phyloP scores from a whole-genome alignment of 1,140 invertebrate genomes.

The Pentalonia nigronervosa region DNA sequence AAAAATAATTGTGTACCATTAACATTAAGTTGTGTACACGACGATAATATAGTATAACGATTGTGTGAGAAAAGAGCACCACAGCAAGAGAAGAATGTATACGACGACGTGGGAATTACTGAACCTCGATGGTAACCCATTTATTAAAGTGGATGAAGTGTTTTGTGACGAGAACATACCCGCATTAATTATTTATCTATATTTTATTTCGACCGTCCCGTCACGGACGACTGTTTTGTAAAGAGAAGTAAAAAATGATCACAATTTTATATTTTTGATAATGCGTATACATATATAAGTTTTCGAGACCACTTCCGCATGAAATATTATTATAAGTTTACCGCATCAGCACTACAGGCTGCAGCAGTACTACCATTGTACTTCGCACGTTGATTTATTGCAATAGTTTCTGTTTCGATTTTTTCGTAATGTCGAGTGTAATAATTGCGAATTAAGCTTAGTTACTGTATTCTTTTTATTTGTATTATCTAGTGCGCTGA shows the following conservation, averaged over 20 bases:
- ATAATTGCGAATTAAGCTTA: background rate
- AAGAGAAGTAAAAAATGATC: background rate
- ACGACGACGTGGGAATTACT: background rate
- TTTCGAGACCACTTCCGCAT: background rate
- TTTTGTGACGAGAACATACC: background rate
- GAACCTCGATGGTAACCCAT: background rate
- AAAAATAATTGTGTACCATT: background rate
- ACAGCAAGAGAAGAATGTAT: background rate
- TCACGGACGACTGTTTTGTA: background rate
- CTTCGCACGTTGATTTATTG: background rate
- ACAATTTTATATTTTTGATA: background rate
- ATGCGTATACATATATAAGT: background rate
- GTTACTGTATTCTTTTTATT: background rate
- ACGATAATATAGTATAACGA: background rate
- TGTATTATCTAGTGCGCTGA: background rate
- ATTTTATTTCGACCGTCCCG: background rate
- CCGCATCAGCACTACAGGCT: background rate
- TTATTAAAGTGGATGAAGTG: conserved; percentile 35
- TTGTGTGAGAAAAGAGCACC: background rate
- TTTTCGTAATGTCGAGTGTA: background rate
- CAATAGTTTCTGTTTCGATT: background rate
- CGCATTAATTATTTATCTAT: background rate
- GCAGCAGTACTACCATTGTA: no score
- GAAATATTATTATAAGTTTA: background rate
- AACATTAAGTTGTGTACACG: background rate